Conservation (phyloP, 2,113 vertebrate species). For the Epinephelus lanceolatus region DNA sequence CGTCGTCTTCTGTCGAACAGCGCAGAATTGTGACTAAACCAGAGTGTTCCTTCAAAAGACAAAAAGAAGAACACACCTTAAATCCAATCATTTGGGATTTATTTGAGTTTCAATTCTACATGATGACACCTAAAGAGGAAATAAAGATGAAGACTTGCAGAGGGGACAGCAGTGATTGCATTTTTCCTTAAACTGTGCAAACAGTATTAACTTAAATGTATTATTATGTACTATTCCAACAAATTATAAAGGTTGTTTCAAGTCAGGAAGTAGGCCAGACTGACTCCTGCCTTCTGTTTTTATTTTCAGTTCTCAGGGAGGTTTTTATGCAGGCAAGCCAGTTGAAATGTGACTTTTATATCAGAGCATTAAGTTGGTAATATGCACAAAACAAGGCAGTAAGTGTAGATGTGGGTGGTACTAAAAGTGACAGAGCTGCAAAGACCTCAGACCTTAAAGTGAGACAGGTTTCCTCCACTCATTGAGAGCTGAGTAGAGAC, state of each 20-base stretch:
- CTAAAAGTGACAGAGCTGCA: conserved; percentile 17
- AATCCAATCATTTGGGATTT: conserved; percentile 15
- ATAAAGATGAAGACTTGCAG: background rate
- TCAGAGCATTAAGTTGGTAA: background rate
- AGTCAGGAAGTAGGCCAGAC: conserved; percentile 10
- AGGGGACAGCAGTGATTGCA: background rate
- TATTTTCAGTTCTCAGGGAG: background rate
- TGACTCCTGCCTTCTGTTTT: background rate
- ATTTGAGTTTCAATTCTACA: background rate
- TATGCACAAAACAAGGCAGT: background rate
- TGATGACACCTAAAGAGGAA: background rate
- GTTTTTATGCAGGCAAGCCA: conserved; percentile 3
- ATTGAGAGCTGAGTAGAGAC: conserved; percentile 22
- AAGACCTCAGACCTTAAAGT: conserved; percentile 14
- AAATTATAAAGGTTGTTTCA: conserved; percentile 13
- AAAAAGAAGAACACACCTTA: background rate
- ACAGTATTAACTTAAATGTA: background rate
- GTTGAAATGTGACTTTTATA: conserved; percentile 5
- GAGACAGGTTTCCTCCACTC: background rate
- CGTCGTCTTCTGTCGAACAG: background rate
- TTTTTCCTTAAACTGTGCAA: background rate
- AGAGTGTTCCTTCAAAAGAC: background rate
- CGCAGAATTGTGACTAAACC: background rate
- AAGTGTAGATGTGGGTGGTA: conserved; percentile 10
- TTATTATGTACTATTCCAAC: background rate